These are phyloP conservation scores for Pseudomugil tenellus DNA, from an alignment of 2,797 vertebrate genomes.

Conservation along the genomic window DNA sequence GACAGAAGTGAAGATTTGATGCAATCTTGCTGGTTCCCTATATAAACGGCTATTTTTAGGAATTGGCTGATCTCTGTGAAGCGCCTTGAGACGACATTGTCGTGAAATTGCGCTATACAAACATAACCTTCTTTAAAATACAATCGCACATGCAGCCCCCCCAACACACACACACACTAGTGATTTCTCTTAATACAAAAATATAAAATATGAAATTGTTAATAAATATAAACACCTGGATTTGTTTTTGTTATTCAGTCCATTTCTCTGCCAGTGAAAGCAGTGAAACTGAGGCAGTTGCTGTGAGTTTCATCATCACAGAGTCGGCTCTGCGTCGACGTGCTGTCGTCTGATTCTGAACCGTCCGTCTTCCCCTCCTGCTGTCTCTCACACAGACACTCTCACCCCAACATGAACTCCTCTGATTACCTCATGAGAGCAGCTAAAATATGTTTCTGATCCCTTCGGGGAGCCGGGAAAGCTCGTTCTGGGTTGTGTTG, in stretches of 20 bases:
- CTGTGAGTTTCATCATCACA: conserved; percentile 77
- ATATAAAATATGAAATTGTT: no score
- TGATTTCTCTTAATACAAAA: no score
- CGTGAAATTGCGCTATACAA: no score
- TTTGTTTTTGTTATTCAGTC: background rate
- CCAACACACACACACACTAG: no score
- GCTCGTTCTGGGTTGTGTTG: background rate
- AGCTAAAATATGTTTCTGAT: background rate
- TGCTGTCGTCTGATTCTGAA: conserved; percentile 32
- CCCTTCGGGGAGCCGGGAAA: background rate
- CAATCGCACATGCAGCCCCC: no score
- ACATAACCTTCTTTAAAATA: no score
- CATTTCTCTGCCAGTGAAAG: conserved; percentile 10
- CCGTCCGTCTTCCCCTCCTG: background rate
- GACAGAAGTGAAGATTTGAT: no score
- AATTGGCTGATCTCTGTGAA: no score
- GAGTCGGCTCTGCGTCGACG: conserved; percentile 55
- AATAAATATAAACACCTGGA: no score
- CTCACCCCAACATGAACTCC: conserved; percentile 33
- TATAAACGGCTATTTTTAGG: no score
- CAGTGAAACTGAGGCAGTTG: conserved; percentile 49
- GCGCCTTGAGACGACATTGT: no score
- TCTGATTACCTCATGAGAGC: conserved; percentile 7
- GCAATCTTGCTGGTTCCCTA: no score
- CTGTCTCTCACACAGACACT: background rate